These are phyloP conservation scores for Lathronympha strigana DNA, from an alignment of 2,888 invertebrate genomes.

Conservation along the genomic window DNA sequence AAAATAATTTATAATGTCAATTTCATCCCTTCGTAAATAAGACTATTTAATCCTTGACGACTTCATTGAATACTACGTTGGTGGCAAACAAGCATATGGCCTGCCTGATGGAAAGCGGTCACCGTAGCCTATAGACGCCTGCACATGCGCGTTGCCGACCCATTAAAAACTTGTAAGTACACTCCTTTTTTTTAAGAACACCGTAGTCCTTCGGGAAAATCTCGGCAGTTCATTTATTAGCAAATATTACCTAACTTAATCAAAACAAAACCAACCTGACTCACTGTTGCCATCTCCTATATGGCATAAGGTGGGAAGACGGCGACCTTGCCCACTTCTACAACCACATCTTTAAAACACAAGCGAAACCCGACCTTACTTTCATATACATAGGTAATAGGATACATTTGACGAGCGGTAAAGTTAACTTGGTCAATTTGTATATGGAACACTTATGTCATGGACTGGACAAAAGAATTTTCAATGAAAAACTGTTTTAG, in stretches of 20 bases:
- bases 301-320: constrained; percentile 35
- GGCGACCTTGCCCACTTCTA: constrained; percentile 28
- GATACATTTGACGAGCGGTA: neutral
- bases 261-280: constrained; percentile 33
- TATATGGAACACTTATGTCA: constrained; percentile 37
- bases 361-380: neutral
- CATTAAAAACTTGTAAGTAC: no score
- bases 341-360: neutral
- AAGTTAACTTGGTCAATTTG: constrained; percentile 16
- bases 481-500: constrained; percentile 9
- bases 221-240: no score
- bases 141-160: no score
- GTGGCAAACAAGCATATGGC: no score
- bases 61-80: no score
- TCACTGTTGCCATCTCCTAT: constrained; percentile 39
- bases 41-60: no score
- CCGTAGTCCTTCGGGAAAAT: no score
- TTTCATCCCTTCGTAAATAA: no score
- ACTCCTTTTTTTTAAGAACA: no score
- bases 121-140: no score
- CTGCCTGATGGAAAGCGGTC: no score
- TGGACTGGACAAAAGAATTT: constrained; percentile 28
- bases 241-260: constrained; percentile 8
- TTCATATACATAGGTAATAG: neutral
- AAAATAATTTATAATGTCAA: no score